Conservation (phyloP, 2,797 vertebrate genomes). For the Spinibarbus caldwelli region DNA sequence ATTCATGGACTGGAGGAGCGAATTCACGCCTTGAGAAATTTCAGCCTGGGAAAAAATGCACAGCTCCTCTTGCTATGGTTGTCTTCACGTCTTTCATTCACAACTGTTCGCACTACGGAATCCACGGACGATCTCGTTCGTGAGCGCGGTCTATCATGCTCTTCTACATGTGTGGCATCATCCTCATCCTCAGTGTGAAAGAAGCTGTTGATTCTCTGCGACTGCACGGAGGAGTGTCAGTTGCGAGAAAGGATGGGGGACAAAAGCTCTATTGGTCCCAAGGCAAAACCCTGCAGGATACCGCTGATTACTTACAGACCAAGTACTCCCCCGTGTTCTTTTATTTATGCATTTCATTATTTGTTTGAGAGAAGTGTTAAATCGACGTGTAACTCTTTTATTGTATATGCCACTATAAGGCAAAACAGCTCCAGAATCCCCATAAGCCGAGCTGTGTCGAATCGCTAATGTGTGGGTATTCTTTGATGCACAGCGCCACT, state of each 20-base stretch:
- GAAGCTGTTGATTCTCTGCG: conserved; percentile 76
- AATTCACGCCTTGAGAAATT: conserved; percentile 24
- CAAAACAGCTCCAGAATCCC: neutral
- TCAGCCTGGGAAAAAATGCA: neutral
- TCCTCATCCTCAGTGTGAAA: conserved; percentile 42
- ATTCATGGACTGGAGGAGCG: neutral
- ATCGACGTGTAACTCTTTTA: neutral
- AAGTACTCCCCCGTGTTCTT: conserved; percentile 6
- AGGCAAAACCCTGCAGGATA: conserved; percentile 51
- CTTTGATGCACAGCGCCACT: conserved; percentile 59
- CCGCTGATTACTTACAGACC: conserved; percentile 34
- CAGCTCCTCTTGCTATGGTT: neutral
- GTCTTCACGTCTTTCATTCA: conserved; percentile 11
- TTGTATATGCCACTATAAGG: neutral
- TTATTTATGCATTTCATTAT: conserved; percentile 40
- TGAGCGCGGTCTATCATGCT: conserved; percentile 12
- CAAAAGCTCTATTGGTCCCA: conserved; percentile 24
- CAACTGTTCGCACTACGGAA: conserved; percentile 2
- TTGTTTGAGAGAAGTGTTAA: conserved; percentile 1
- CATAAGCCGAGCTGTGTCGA: neutral
- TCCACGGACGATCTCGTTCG: neutral
- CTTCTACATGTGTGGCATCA: conserved; percentile 47
- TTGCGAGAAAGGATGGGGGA: conserved; percentile 61
- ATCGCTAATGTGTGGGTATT: conserved; percentile 15
- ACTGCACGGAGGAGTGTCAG: conserved; percentile 78